Percentiles rank a stretch among this genome's conserved stretches.
phyloP scores from a whole-genome alignment of 1,140 invertebrate genomes.

The Solenopsis fugax region DNA sequence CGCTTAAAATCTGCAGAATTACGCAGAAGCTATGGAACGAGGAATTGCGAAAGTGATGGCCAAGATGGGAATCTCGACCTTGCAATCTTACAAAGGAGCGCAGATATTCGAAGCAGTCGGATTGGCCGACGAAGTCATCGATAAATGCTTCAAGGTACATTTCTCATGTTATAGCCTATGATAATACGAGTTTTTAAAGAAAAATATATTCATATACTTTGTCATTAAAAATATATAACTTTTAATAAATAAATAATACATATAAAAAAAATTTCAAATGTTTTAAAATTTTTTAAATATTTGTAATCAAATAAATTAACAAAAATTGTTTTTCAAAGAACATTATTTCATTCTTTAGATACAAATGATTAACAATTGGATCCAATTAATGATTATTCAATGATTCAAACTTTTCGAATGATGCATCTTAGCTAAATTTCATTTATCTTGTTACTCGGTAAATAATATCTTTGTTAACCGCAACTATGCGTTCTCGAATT shows the following conservation, averaged over 20 bases:
- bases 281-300: background rate
- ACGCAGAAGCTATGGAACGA: constrained; percentile 91
- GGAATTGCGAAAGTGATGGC: constrained; percentile 98
- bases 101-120: constrained; percentile 99
- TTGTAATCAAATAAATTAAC: constrained; percentile 21
- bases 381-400: constrained; percentile 79
- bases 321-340: background rate
- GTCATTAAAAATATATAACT: background rate
- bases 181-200: background rate
- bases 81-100: constrained; percentile 99
- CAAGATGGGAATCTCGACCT: constrained; percentile 99
- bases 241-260: background rate
- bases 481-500: background rate
- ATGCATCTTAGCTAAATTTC: constrained; percentile 26
- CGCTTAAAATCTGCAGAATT: constrained; percentile 86
- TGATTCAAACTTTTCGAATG: constrained; percentile 77
- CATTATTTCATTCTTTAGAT: background rate
- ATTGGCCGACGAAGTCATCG: constrained; percentile 95
- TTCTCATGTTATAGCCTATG: background rate
- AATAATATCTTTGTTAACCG: background rate
- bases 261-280: background rate
- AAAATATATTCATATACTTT: background rate
- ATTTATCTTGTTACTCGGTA: background rate
- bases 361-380: constrained; percentile 80
- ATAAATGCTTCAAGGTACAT: constrained; percentile 95